These are phyloP conservation scores for Muntiacus reevesi DNA, from an alignment of 2,113 vertebrate genomes.

Conservation along the genomic window DNA sequence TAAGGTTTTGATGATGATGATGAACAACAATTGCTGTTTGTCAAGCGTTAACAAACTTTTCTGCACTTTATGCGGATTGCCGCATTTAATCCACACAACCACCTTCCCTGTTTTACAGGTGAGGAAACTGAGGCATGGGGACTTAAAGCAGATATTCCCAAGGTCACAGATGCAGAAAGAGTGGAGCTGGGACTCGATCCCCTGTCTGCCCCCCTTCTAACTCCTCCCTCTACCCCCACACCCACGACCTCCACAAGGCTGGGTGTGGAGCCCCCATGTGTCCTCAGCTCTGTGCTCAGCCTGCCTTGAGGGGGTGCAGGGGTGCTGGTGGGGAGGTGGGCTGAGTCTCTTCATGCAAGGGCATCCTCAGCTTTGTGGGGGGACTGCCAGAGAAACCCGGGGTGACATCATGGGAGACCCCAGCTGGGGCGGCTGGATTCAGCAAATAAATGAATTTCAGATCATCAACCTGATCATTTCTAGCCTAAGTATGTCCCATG, in stretches of 20 bases:
- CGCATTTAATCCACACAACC: fast-evolving
- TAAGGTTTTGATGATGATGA: not conserved
- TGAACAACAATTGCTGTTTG: not conserved
- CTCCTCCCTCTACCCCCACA: not conserved
- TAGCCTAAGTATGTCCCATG: too few relatives aligned
- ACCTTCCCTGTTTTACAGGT: not conserved
- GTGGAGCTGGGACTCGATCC: not conserved
- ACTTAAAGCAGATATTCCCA: not conserved
- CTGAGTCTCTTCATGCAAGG: not conserved
- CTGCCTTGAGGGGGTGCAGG: not conserved
- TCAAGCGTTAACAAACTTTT: fast-evolving
- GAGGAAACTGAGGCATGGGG: not conserved
- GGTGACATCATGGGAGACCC: not conserved
- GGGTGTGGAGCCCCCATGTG: not conserved
- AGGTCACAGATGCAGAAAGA: not conserved
- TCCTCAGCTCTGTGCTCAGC: not conserved
- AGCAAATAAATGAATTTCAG: not conserved
- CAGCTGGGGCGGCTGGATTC: not conserved
- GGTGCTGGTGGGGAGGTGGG: not conserved
- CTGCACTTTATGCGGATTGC: too few relatives aligned
- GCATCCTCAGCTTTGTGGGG: not conserved
- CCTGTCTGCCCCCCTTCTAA: fast-evolving
- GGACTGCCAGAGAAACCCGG: not conserved
- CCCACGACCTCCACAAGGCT: fast-evolving
- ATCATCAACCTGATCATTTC: fast-evolving